Evolutionary conservation across 2,113 vertebrate species (phyloP).

Genomic region (Elaphurus davidianus): DNA sequence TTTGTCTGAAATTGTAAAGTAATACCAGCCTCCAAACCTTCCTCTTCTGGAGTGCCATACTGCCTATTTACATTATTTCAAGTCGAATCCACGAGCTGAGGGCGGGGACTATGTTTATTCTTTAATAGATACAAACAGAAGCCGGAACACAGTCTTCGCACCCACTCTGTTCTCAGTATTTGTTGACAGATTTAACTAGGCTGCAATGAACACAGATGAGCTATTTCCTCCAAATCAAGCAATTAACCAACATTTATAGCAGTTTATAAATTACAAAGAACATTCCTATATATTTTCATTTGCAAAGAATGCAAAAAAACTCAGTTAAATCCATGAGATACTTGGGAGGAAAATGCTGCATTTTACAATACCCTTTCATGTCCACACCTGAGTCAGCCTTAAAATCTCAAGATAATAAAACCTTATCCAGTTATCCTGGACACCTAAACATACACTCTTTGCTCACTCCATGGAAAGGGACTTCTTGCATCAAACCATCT

Average conservation of each 20-base stretch:
- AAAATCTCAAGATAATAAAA: neutral
- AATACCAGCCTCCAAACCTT: neutral
- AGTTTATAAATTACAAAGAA: constrained; percentile 24
- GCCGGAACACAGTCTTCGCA: neutral
- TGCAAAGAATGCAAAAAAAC: constrained; percentile 11
- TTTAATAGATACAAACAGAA: constrained; percentile 36
- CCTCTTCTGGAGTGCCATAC: neutral
- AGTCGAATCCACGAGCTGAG: neutral
- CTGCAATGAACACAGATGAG: constrained; percentile 50
- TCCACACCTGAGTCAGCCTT: neutral
- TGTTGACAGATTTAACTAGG: constrained; percentile 48
- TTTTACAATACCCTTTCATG: neutral
- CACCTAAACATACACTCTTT: neutral
- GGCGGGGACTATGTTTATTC: neutral
- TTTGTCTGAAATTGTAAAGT: neutral
- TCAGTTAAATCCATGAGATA: constrained; percentile 16
- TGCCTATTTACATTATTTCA: neutral
- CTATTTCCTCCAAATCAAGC: neutral
- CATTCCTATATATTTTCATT: constrained; percentile 26
- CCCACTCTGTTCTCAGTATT: constrained; percentile 24
- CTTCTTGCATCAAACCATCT: neutral
- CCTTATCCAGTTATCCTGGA: neutral
- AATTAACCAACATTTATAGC: constrained; percentile 41
- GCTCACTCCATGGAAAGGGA: neutral
- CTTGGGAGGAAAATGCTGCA: neutral